Conservation (phyloP, 2,113 vertebrate species). For the Arothron firmamentum region DNA sequence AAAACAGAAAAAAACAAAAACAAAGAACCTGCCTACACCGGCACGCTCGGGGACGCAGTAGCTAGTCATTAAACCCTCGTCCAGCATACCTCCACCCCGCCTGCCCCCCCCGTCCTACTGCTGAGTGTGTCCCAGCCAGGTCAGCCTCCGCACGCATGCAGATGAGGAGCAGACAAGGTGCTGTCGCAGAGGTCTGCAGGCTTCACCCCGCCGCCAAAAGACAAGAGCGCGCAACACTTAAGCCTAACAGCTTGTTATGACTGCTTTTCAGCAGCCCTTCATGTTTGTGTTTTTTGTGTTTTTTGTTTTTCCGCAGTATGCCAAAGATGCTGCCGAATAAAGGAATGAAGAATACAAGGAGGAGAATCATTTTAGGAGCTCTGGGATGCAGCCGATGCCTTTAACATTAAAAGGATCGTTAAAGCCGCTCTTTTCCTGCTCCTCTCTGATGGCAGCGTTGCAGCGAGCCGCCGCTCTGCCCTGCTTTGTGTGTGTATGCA, state of each 20-base stretch:
- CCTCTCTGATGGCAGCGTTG: conserved; percentile 47
- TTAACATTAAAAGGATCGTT: conserved; percentile 48
- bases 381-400: conserved; percentile 47
- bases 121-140: conserved; percentile 22
- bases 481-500: conserved; percentile 28
- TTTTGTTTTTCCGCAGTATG: conserved; percentile 2
- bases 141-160: conserved; percentile 20
- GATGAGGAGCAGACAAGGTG: neutral
- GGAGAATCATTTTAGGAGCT: conserved; percentile 43
- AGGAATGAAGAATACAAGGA: conserved; percentile 17
- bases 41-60: too few relatives aligned
- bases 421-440: conserved; percentile 24
- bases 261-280: conserved; percentile 43
- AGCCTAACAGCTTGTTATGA: conserved; percentile 54
- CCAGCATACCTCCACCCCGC: neutral
- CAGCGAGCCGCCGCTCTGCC: conserved; percentile 71
- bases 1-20: conserved; percentile 10
- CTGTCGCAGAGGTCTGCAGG: too few relatives aligned
- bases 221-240: conserved; percentile 31
- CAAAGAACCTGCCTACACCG: neutral
- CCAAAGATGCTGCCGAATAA: conserved; percentile 28
- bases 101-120: neutral
- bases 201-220: too few relatives aligned
- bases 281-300: neutral
- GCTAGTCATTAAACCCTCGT: neutral